Evolutionary conservation across 2,113 vertebrate species (phyloP).

Genomic region (Opisthocomus hoazin): DNA sequence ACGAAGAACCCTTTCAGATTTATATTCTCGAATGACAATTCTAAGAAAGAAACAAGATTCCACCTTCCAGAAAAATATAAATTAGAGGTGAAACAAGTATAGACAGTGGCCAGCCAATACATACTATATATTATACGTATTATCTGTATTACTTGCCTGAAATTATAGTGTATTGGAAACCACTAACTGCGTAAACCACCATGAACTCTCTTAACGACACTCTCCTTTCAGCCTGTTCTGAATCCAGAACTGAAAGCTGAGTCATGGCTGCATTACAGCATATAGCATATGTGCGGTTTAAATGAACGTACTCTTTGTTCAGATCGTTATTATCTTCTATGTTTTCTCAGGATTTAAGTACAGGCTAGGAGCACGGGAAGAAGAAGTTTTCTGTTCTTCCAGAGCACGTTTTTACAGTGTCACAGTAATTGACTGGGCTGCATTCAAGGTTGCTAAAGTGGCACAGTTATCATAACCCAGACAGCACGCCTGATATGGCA

Average conservation of each 20-base stretch:
- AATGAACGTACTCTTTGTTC: background rate
- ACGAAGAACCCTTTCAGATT: background rate
- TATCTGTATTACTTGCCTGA: too few relatives aligned
- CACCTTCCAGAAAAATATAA: background rate
- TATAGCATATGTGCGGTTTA: background rate
- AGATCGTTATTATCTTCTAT: fast-evolving
- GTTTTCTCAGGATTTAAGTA: background rate
- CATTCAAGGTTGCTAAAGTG: background rate
- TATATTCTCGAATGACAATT: background rate
- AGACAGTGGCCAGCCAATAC: fast-evolving
- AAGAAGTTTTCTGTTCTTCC: background rate
- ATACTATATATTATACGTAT: too few relatives aligned
- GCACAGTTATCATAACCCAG: too few relatives aligned
- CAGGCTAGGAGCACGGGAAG: fast-evolving
- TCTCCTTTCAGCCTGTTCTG: background rate
- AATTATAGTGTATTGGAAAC: background rate
- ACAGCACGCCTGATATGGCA: background rate
- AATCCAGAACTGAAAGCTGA: background rate
- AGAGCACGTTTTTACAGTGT: background rate
- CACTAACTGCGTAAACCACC: too few relatives aligned
- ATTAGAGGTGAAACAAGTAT: background rate
- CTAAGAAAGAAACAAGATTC: background rate
- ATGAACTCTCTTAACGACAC: background rate
- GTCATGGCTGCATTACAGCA: background rate
- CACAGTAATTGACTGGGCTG: background rate